phyloP scores from a whole-genome alignment of 2,113 vertebrate genomes.

The Nanorana parkeri region DNA sequence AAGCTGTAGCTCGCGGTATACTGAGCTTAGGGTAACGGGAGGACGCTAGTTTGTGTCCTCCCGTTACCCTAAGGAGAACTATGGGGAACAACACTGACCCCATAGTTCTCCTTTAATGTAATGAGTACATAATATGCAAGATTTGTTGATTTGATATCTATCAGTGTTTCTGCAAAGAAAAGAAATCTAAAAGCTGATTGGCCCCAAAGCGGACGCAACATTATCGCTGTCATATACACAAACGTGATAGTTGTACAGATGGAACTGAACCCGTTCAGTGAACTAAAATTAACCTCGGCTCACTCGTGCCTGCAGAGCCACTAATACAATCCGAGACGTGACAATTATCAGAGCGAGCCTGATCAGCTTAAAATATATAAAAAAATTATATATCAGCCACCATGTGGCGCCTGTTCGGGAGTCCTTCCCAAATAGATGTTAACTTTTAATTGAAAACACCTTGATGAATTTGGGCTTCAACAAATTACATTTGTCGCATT shows the following conservation, averaged over 20 bases:
- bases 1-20: too few relatives aligned
- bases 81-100: too few relatives aligned
- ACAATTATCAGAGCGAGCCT: constrained; percentile 17
- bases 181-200: neutral
- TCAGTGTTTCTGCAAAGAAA: neutral
- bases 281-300: constrained; percentile 34
- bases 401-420: constrained; percentile 1
- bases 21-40: too few relatives aligned
- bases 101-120: too few relatives aligned
- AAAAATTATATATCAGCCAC: constrained; percentile 36
- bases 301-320: neutral
- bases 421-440: constrained; percentile 7
- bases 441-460: constrained; percentile 48
- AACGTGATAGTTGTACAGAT: neutral
- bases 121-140: too few relatives aligned
- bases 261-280: neutral
- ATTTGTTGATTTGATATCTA: too few relatives aligned
- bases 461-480: constrained; percentile 47
- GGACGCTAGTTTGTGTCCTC: too few relatives aligned
- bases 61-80: too few relatives aligned
- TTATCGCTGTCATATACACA: constrained; percentile 6
- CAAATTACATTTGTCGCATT: constrained; percentile 22
- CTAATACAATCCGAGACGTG: constrained; percentile 18
- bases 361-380: constrained; percentile 42
- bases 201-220: neutral